A percentile compares a stretch with the other conserved stretches of the same genome.
These are phyloP conservation scores for Ferrisia virgata DNA, from an alignment of 2,888 invertebrate species.

Conservation along the genomic window DNA sequence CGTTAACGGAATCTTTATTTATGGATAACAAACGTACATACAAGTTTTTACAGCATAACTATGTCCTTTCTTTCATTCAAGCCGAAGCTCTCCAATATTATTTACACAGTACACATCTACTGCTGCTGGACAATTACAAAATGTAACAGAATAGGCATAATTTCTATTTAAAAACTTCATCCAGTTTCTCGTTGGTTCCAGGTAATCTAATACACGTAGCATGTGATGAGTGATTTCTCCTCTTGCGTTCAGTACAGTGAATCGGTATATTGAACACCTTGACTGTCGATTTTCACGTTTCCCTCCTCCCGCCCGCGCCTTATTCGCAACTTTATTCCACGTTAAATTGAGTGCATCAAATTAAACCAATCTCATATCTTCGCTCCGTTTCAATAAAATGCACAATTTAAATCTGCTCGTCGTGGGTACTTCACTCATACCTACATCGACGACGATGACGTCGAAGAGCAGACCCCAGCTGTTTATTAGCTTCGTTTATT, in stretches of 20 bases:
- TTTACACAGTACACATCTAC: too few species aligned
- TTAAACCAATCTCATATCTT: background rate
- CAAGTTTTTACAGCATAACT: too few species aligned
- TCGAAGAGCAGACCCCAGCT: background rate
- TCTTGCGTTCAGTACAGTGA: too few species aligned
- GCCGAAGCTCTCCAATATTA: too few species aligned
- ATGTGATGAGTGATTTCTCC: background rate
- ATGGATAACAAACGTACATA: background rate
- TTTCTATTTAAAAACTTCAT: background rate
- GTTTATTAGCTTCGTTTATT: background rate
- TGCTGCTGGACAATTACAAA: background rate
- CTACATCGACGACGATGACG: too few species aligned
- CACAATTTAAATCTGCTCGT: background rate
- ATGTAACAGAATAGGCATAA: background rate
- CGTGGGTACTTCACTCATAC: background rate
- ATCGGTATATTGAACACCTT: background rate
- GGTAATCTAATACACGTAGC: background rate
- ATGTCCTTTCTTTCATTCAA: background rate
- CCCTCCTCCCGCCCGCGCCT: background rate
- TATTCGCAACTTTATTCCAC: background rate
- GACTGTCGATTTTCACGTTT: background rate
- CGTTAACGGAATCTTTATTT: background rate
- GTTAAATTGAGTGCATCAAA: background rate
- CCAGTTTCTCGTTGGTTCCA: background rate
- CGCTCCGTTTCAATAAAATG: background rate